Base-by-base conservation (phyloP, 2,113 vertebrate species). In the Malurus cyaneus region DNA sequence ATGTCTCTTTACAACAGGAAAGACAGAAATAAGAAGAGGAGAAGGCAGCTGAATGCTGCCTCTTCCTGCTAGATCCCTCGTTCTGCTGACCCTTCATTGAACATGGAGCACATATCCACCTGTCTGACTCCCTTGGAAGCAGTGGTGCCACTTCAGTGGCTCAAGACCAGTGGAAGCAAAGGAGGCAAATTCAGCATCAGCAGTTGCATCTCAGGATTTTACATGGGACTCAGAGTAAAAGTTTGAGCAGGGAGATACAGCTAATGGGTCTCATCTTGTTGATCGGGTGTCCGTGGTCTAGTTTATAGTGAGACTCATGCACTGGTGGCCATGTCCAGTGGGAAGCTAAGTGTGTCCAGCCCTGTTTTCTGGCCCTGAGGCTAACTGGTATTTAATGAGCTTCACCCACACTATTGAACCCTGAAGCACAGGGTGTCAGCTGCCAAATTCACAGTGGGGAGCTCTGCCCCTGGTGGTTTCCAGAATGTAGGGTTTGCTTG, bases 271-370 rank as follows among this genome's bases (percentile, higher is more conserved):
- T 78, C 64, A 49, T 81, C 54, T 72, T 56, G 23, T 84, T 84
- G 17, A 49, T 52, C 0, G 5, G 11, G 14, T 78, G 73, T n/a
- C 52, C 80, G 80, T 95, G 73, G 72, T 96, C 47, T 73, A 5
- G 44, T 74, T 81, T 60, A 36, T 28, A 85, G 61, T 20, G 70
- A 84, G 60, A 39, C 32, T 89, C 6, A 5, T 36, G 44, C 60
- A 5, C 57, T 89, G 76, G n/a, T 89, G 31, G 73, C 65, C 20
- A 8, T 74, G 73, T 89, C 93, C 83, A 84, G 86, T 67, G 64
- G 66, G 60, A 88, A 80, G 78, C 64, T 88, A 73, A 94, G 42
- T 39, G n/a, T 80, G 86, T 80, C 86, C 80, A 88, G 36, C 80
- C 31, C 50, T 83, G 32, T 53, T 72, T 89, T 61, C 50, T 80